These are phyloP conservation scores for Reticulitermes speratus DNA, from an alignment of 1,140 invertebrate species.

Conservation along the genomic window DNA sequence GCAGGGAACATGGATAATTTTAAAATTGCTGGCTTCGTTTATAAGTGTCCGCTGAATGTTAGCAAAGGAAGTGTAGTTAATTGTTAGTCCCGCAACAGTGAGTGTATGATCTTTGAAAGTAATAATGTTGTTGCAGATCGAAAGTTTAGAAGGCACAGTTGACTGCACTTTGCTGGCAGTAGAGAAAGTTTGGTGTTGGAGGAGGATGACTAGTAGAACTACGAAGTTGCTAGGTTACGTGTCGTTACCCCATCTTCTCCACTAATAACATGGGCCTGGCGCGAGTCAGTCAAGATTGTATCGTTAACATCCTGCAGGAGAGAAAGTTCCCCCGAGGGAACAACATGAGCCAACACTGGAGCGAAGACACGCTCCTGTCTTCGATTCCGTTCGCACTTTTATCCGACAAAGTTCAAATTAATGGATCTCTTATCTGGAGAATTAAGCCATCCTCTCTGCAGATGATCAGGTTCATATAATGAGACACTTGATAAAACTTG, in stretches of 20 bases:
- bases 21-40: too few relatives aligned
- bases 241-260: not conserved
- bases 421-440: not conserved
- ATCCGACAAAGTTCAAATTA: not conserved
- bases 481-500: not conserved
- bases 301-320: not conserved
- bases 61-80: not conserved
- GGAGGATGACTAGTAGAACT: too few relatives aligned
- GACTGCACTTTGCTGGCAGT: not conserved
- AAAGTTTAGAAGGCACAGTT: not conserved
- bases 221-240: not conserved
- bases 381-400: not conserved
- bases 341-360: not conserved
- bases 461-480: not conserved
- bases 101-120: not conserved
- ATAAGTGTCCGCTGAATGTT: too few relatives aligned
- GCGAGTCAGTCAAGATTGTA: not conserved
- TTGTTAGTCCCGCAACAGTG: not conserved
- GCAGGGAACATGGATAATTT: too few relatives aligned
- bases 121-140: not conserved
- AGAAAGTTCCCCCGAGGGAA: conserved; percentile 1
- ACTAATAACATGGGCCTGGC: not conserved
- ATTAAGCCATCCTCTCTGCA: not conserved
- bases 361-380: not conserved
- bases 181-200: not conserved